Conservation (phyloP, 2,113 vertebrate genomes). For the Syngnathus floridae region DNA sequence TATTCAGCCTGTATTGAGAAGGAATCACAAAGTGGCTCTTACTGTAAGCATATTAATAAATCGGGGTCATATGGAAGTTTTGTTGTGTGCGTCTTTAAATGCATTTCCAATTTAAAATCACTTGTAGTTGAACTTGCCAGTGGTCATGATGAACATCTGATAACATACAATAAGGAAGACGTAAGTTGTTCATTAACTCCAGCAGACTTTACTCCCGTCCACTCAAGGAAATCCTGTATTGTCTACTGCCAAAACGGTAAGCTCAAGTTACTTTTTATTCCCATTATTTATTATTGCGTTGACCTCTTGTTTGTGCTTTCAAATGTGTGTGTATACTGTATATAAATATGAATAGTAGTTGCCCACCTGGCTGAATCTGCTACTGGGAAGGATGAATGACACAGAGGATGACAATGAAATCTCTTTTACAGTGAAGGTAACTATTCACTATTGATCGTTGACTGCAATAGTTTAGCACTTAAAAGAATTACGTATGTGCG, state of each 20-base stretch:
- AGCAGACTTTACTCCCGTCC: conserved; percentile 51
- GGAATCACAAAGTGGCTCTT: conserved; percentile 21
- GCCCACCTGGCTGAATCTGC: not conserved
- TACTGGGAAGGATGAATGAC: conserved; percentile 49
- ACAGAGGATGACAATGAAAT: conserved; percentile 62
- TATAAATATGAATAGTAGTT: not conserved
- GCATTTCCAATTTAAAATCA: not conserved
- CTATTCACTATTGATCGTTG: not conserved
- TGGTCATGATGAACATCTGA: conserved; percentile 6
- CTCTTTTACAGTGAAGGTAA: conserved; percentile 65
- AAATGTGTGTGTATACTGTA: not conserved
- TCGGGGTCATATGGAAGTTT: conserved; percentile 3
- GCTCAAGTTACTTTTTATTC: not conserved
- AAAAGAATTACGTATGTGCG: not conserved
- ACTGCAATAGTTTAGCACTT: not conserved
- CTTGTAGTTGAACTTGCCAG: not conserved
- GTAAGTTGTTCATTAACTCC: conserved; percentile 58
- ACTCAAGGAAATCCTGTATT: not conserved
- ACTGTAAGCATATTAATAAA: conserved; percentile 41
- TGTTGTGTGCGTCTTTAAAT: not conserved
- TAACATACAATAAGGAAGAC: conserved; percentile 58
- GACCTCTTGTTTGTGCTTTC: not conserved
- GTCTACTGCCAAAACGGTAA: conserved; percentile 28
- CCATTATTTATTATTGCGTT: not conserved
- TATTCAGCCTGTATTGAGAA: conserved; percentile 13